These are phyloP conservation scores for Synanthedon vespiformis DNA, from an alignment of 2,888 invertebrate species.

Conservation along the genomic window DNA sequence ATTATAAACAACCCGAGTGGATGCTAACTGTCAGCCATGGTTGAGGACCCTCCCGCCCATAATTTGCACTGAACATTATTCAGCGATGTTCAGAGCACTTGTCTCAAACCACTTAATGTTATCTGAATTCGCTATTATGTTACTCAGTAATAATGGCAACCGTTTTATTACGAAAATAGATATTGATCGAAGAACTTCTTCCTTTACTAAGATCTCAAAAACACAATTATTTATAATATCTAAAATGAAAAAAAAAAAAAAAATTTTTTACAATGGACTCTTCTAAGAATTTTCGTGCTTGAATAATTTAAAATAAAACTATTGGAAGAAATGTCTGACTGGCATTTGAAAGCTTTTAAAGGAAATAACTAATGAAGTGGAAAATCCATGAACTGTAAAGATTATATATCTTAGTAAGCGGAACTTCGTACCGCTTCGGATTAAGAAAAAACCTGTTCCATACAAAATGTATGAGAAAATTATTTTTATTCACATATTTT, in stretches of 20 bases:
- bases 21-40: constrained; percentile 14
- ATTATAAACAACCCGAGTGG: constrained; percentile 14
- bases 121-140: constrained; percentile 31
- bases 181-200: neutral
- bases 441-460: too few species aligned
- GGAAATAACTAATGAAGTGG: neutral
- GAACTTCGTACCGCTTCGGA: neutral
- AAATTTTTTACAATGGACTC: too few species aligned
- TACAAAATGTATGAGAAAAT: too few species aligned
- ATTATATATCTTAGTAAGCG: neutral
- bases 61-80: constrained; percentile 38
- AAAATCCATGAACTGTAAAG: neutral
- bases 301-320: too few species aligned
- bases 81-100: constrained; percentile 35
- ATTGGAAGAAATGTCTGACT: neutral
- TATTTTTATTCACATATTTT: too few species aligned
- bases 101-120: constrained; percentile 32
- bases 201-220: too few species aligned
- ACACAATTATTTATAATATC: too few species aligned
- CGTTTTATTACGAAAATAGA: neutral
- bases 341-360: neutral
- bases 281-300: too few species aligned
- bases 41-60: constrained; percentile 22
- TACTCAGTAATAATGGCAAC: constrained; percentile 16
- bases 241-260: too few species aligned